A percentile compares a stretch with the other conserved stretches of the same genome.
Evolutionary conservation across 1,140 invertebrate genomes (phyloP).

Genomic region (Achatina immaculata): DNA sequence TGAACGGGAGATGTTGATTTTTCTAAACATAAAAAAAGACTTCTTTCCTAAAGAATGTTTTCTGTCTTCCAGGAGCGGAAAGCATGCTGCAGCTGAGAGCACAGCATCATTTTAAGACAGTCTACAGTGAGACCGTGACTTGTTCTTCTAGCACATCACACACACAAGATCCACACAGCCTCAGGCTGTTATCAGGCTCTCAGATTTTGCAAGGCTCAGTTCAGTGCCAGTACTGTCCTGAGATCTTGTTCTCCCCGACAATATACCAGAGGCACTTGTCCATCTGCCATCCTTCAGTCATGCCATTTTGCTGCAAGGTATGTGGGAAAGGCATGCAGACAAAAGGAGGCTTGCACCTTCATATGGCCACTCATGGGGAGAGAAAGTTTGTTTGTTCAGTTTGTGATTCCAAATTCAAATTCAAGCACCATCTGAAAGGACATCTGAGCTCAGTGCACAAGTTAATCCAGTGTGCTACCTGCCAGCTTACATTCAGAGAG

Average conservation of each 20-base stretch:
- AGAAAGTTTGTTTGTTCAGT: constrained; percentile 43
- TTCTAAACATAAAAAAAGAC: not conserved
- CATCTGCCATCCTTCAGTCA: not conserved
- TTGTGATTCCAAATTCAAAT: constrained; percentile 38
- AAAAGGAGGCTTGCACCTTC: constrained; percentile 33
- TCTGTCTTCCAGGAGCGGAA: constrained; percentile 13
- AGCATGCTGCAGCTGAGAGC: not conserved
- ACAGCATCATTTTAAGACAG: constrained; percentile 4
- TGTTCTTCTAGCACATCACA: not conserved
- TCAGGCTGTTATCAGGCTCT: not conserved
- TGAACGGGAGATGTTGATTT: not conserved
- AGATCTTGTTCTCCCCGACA: not conserved
- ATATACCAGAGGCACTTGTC: not conserved
- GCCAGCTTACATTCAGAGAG: not conserved
- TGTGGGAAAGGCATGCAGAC: constrained; percentile 43
- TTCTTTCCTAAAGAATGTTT: constrained; percentile 3
- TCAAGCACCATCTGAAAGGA: constrained; percentile 42
- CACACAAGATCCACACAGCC: not conserved
- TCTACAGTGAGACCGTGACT: not conserved
- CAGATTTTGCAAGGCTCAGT: constrained; percentile 1
- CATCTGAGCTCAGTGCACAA: constrained; percentile 38
- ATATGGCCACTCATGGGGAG: constrained; percentile 42
- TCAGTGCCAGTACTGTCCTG: constrained; percentile 11
- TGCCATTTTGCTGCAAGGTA: constrained; percentile 36
- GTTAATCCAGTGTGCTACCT: not conserved